Conservation (phyloP, 2,888 invertebrate species). For the Clivina fossor region DNA sequence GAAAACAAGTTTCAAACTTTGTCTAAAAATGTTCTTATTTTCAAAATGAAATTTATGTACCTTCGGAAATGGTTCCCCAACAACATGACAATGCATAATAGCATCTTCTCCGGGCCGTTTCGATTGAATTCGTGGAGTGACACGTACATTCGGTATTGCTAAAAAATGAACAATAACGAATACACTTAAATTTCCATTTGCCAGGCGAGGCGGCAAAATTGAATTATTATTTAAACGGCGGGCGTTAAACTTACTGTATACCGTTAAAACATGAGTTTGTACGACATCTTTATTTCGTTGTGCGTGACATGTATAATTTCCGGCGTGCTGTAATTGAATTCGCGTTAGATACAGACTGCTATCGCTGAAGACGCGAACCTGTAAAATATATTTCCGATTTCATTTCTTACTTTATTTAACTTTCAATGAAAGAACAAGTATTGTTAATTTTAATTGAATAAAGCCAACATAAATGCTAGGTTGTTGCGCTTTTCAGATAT, state of each 20-base stretch:
- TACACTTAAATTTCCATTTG: neutral
- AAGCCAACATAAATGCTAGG: too few relatives aligned
- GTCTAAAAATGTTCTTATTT: neutral
- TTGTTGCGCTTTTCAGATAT: too few relatives aligned
- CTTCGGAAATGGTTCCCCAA: conserved; percentile 71
- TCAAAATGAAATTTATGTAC: too few relatives aligned
- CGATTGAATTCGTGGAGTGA: conserved; percentile 69
- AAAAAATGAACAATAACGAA: conserved; percentile 41
- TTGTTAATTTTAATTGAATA: too few relatives aligned
- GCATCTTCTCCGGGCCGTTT: conserved; percentile 68
- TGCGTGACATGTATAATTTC: conserved; percentile 77
- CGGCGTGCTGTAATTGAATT: conserved; percentile 72
- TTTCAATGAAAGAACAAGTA: neutral
- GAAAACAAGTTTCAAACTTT: neutral
- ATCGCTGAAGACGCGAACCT: conserved; percentile 69
- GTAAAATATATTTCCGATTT: neutral
- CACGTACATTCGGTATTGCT: conserved; percentile 74
- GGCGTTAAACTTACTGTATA: conserved; percentile 65
- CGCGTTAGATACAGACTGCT: conserved; percentile 73
- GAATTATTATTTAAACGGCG: neutral
- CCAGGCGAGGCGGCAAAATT: neutral
- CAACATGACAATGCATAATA: conserved; percentile 71
- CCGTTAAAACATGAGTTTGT: conserved; percentile 72
- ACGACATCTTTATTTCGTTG: conserved; percentile 70
- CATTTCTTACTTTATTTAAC: neutral